Evolutionary conservation across 2,797 vertebrate genomes (phyloP).

Genomic region (Fistularia tabacaria): DNA sequence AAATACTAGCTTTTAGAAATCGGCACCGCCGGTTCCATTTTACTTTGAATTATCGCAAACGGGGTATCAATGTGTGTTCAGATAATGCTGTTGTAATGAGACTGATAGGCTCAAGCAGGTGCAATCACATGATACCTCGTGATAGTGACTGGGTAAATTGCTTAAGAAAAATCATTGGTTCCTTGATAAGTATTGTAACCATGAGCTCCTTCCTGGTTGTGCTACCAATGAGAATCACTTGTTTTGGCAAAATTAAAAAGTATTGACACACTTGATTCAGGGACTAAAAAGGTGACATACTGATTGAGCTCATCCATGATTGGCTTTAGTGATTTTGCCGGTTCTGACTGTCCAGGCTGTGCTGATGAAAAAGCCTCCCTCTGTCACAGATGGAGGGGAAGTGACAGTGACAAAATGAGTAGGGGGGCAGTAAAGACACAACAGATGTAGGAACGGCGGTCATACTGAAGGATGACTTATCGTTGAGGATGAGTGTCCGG

Average conservation of each 20-base stretch:
- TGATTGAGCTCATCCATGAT: background rate
- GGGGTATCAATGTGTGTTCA: no score
- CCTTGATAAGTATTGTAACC: slow-evolving; percentile 14
- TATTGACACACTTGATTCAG: no score
- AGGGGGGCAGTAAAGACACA: slow-evolving; percentile 33
- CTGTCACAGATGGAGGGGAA: slow-evolving; percentile 47
- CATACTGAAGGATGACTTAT: slow-evolving; percentile 45
- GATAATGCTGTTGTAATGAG: background rate
- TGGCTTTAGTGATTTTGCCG: slow-evolving; percentile 10
- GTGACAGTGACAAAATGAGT: slow-evolving; percentile 48
- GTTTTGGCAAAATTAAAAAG: no score
- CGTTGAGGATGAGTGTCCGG: slow-evolving; percentile 37
- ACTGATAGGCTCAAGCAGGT: slow-evolving; percentile 24
- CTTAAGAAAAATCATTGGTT: slow-evolving; percentile 26
- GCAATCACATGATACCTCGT: slow-evolving; percentile 14
- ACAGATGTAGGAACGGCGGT: slow-evolving; percentile 56
- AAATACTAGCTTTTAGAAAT: slow-evolving; percentile 1
- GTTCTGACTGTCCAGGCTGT: slow-evolving; percentile 33
- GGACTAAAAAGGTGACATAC: no score
- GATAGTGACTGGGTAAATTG: slow-evolving; percentile 17
- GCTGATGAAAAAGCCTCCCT: slow-evolving; percentile 21
- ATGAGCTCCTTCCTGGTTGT: slow-evolving; percentile 24
- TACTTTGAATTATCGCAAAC: background rate
- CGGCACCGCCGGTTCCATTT: background rate
- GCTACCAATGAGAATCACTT: background rate